Evolutionary conservation across 2,797 vertebrate species (phyloP), one percentile per base, ranked within the genome.

Genomic region (Neomorphus geoffroyi): DNA sequence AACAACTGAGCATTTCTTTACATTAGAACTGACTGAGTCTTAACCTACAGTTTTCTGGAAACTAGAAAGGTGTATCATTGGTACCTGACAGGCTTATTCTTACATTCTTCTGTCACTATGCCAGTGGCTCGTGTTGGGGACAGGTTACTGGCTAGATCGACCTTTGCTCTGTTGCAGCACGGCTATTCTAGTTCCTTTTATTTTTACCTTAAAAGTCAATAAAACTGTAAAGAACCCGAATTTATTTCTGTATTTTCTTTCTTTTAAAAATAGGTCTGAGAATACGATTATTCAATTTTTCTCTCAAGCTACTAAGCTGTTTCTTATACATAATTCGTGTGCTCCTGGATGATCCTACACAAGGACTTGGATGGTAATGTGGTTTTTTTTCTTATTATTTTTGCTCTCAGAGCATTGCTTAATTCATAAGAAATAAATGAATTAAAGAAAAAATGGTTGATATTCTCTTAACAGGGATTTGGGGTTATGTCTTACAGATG

Each of bases 231-330:
- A 86, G 27, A 39, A 26, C 10, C 33, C 54, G 22, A 75, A 80
- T 78, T 93, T 79, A 26, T 50, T 85, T 64, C 11, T 67, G 18
- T 58, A 3, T 75, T 89, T 96, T 94, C 69, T 95, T 93, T 93
- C 13, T 94, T 94, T 96, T 88, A 92, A 93, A 92, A 97, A 97
- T 71, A 98, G 98, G 98, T 97, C 97, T 98, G 88, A 97, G 98
- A 95, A 98, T 98, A 94, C 97, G 98, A 37, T 97, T 98, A 88
- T 98, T 98, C 97, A 98, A 98, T 97, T 98, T 98, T 96, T 98
- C 98, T 70, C 98, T 99, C 80, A 98, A 98, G 93, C 96, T 99
- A 54, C 96, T 99, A 73, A 98, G 98, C 96, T 99, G 98, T 92
- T 97, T 98, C 82, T 95, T 99, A 51, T 99, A 99, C 60, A 98